Evolutionary conservation across 2,888 invertebrate genomes (phyloP).

Genomic region (Sinopyrophorus schimmeli): DNA sequence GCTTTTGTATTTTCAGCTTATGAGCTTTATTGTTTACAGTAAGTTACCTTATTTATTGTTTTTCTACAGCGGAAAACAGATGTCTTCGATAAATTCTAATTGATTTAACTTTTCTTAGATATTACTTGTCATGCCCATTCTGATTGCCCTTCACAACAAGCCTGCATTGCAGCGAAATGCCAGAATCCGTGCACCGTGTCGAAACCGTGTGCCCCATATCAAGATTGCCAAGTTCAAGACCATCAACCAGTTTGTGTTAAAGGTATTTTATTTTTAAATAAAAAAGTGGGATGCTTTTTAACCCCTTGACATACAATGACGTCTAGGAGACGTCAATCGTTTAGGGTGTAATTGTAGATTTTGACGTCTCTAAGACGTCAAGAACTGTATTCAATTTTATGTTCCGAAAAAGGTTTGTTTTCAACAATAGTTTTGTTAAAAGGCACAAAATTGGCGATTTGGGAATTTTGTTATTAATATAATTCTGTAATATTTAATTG

Average conservation of each 20-base stretch:
- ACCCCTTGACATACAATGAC: neutral
- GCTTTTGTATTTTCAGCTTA: conserved; percentile 37
- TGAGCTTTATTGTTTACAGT: conserved; percentile 34
- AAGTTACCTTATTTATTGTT: conserved; percentile 24
- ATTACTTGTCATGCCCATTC: conserved; percentile 77
- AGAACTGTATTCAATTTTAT: no score
- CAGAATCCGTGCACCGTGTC: conserved; percentile 78
- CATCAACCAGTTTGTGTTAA: conserved; percentile 84
- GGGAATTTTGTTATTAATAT: no score
- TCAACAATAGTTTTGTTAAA: no score
- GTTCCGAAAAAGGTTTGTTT: no score
- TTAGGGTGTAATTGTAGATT: no score
- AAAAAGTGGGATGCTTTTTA: neutral
- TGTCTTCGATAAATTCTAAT: conserved; percentile 37
- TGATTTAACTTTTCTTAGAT: conserved; percentile 58
- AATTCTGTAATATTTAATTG: no score
- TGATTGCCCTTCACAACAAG: conserved; percentile 76
- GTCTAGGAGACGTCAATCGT: neutral
- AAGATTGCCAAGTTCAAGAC: conserved; percentile 80
- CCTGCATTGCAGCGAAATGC: conserved; percentile 79
- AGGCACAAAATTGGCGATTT: no score
- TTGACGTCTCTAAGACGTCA: no score
- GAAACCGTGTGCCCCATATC: conserved; percentile 73
- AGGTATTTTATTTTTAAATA: conserved; percentile 57
- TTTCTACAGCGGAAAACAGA: no score